phyloP scores from a whole-genome alignment of 2,888 invertebrate species.

The Cylloceria caligata region DNA sequence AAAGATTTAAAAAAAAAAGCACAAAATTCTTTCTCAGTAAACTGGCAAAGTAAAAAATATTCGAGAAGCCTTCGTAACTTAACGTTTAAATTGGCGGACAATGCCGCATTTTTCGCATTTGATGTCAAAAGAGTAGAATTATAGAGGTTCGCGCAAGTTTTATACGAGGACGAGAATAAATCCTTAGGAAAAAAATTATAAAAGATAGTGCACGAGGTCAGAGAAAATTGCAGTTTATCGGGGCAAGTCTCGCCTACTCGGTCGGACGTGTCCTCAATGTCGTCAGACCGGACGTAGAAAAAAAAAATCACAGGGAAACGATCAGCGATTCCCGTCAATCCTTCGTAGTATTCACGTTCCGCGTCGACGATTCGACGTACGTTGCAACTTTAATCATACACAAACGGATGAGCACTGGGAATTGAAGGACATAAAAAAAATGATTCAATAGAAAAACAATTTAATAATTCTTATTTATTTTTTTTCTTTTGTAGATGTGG shows the following conservation, averaged over 20 bases:
- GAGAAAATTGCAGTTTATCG: slow-evolving; percentile 13
- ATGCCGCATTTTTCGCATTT: no score
- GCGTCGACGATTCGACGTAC: slow-evolving; percentile 39
- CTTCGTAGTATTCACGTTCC: slow-evolving; percentile 13
- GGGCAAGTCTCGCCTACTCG: slow-evolving; percentile 24
- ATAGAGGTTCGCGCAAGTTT: no score
- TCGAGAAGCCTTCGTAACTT: no score
- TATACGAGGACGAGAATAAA: no score
- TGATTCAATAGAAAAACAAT: slow-evolving; percentile 32
- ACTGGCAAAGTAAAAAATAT: no score
- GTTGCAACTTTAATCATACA: slow-evolving; percentile 50
- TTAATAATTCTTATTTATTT: background rate
- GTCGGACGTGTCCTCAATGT: slow-evolving; percentile 52
- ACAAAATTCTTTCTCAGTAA: no score
- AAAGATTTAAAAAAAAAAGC: no score
- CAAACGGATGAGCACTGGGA: slow-evolving; percentile 14
- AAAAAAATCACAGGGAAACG: slow-evolving; percentile 17
- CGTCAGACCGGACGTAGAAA: slow-evolving; percentile 54
- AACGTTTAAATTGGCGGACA: no score
- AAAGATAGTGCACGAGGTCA: slow-evolving; percentile 21
- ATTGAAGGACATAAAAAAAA: slow-evolving; percentile 36
- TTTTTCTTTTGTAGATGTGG: slow-evolving; percentile 60
- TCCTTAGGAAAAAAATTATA: background rate
- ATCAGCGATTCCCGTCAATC: slow-evolving; percentile 17
- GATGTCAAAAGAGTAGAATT: no score